These are phyloP conservation scores for Dryococelus australis DNA, from an alignment of 2,888 invertebrate species.

Conservation along the genomic window DNA sequence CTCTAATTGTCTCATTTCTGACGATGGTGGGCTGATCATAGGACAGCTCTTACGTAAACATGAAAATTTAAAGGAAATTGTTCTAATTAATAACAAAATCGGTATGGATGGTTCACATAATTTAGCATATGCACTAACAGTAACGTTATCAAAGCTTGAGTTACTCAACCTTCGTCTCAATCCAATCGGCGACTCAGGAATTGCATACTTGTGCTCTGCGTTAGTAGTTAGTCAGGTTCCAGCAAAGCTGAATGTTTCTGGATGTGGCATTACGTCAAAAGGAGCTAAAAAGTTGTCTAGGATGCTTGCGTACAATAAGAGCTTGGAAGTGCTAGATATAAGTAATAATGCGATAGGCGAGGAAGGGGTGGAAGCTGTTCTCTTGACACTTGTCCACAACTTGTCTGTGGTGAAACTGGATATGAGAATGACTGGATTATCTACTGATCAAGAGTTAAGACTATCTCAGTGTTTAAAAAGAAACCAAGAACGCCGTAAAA, in stretches of 20 bases:
- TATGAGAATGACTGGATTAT: constrained; percentile 20
- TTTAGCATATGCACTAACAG: neutral
- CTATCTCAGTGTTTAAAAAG: neutral
- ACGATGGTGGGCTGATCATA: neutral
- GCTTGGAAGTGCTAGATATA: constrained; percentile 1
- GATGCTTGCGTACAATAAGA: neutral
- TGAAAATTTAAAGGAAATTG: neutral
- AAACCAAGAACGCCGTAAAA: neutral
- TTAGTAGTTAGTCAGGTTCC: neutral
- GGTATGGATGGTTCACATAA: neutral
- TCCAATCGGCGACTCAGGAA: constrained; percentile 5
- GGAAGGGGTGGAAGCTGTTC: neutral
- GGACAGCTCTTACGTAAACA: constrained; percentile 13
- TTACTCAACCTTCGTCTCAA: neutral
- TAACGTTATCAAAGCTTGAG: neutral
- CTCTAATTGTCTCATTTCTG: constrained; percentile 16
- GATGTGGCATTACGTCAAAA: constrained; percentile 12
- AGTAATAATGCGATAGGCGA: neutral
- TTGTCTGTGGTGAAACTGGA: neutral
- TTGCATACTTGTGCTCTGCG: constrained; percentile 7
- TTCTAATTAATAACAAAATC: constrained; percentile 20
- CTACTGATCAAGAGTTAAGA: neutral
- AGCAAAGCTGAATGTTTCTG: neutral
- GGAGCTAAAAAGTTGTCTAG: neutral
- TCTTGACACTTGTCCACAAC: neutral